phyloP scores from a whole-genome alignment of 2,113 vertebrate species.

The Gnathonemus echidnorhynchus region DNA sequence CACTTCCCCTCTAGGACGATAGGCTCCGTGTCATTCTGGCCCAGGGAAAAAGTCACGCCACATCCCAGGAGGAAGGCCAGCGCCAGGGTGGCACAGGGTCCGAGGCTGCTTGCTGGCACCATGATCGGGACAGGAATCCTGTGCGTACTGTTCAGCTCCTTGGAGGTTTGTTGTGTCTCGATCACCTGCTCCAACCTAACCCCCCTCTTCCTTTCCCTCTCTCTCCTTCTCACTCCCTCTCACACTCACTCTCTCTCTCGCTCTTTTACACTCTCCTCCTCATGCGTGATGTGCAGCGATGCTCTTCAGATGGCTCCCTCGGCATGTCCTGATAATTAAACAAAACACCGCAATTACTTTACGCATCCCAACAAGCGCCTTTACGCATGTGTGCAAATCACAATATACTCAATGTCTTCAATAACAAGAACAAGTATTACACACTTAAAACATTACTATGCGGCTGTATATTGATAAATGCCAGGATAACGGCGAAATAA shows the following conservation, averaged over 20 bases:
- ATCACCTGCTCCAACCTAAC: constrained; percentile 64
- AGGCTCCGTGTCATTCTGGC: constrained; percentile 94
- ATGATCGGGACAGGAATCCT: constrained; percentile 62
- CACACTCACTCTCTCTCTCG: constrained; percentile 34
- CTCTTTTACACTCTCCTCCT: constrained; percentile 46
- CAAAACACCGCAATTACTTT: constrained; percentile 12
- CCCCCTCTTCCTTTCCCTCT: constrained; percentile 50
- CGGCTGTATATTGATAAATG: background rate
- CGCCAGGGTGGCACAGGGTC: constrained; percentile 68
- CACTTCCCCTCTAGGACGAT: constrained; percentile 97
- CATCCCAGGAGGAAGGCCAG: constrained; percentile 69
- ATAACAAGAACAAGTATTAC: background rate
- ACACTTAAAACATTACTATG: background rate
- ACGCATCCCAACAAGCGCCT: background rate
- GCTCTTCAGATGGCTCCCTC: constrained; percentile 48
- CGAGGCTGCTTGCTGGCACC: constrained; percentile 60
- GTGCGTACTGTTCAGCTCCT: constrained; percentile 59
- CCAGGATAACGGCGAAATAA: background rate
- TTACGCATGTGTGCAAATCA: background rate
- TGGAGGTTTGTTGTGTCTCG: constrained; percentile 62
- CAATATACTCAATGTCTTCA: background rate
- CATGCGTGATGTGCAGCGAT: constrained; percentile 49
- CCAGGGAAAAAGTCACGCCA: constrained; percentile 62
- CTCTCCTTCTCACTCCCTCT: constrained; percentile 28
- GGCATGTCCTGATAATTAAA: constrained; percentile 51